These are phyloP conservation scores for Philotrypesis tridentata DNA, from an alignment of 1,140 invertebrate genomes.

Conservation along the genomic window DNA sequence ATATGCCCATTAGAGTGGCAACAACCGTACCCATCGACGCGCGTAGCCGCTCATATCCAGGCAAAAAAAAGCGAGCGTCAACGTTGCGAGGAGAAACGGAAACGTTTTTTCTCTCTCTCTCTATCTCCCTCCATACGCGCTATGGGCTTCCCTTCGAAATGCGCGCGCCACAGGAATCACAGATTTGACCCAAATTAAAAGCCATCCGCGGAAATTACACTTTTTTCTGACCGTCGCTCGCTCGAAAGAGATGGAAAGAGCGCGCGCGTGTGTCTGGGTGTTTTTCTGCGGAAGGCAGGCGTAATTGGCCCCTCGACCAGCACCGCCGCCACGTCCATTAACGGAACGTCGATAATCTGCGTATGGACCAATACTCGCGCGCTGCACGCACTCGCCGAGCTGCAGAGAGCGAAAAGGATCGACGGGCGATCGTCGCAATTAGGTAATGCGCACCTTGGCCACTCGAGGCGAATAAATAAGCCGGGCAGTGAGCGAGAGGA, in stretches of 20 bases:
- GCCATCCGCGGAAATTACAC: constrained; percentile 27
- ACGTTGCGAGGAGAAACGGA: not conserved
- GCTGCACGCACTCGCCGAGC: not conserved
- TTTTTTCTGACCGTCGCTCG: not conserved
- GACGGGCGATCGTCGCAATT: not conserved
- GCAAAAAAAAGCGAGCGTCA: not conserved
- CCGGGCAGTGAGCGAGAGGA: too few relatives aligned
- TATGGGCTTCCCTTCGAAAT: not conserved
- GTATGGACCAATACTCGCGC: not conserved
- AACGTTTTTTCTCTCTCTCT: too few relatives aligned
- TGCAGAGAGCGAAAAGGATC: too few relatives aligned
- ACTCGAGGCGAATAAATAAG: too few relatives aligned
- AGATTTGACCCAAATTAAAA: constrained; percentile 37
- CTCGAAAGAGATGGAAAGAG: not conserved
- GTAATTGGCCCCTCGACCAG: not conserved
- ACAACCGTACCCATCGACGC: not conserved
- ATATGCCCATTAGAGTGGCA: constrained; percentile 21
- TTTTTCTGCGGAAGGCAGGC: not conserved
- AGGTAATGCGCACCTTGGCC: constrained; percentile 1
- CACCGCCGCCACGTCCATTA: not conserved
- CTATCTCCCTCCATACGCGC: too few relatives aligned
- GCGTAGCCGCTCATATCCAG: not conserved
- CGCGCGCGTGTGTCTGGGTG: not conserved
- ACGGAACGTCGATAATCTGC: constrained; percentile 14
- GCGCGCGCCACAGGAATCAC: not conserved